Base-by-base conservation (phyloP, 1,140 invertebrate species). In the Agrilus planipennis region DNA sequence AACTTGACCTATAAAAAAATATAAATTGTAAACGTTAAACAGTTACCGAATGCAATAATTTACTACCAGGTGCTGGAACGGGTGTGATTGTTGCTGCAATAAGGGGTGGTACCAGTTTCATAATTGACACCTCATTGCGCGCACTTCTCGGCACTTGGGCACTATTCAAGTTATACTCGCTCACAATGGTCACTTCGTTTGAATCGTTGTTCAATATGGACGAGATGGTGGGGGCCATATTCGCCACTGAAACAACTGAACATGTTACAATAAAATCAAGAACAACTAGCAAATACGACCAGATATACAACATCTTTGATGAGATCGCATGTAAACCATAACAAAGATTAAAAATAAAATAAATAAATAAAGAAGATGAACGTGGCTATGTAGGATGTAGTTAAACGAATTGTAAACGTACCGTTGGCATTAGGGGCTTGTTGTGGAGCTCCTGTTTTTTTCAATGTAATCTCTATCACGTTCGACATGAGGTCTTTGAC, bases 401-500 rank as follows among this genome's bases (percentile, higher is more conserved):
- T n/a, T n/a, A n/a, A n/a, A n/a, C n/a, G n/a, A n/a, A n/a, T n/a
- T n/a, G n/a, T n/a, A n/a, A n/a, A n/a, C n/a, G n/a, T 47, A 7
- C 60, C 44, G n/a, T n/a, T n/a, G n/a, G n/a, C n/a, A n/a, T n/a
- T n/a, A 16, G 31, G 23, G 51, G 43, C 34, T 52, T 61, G 44
- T 53, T 68, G 65, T 35, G 62, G 65, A 11, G 65, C 65, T 6
- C 69, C 63, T 53, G 76, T 78, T 47, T 78, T 79, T 59, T 76
- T 75, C 2, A 84, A 54, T 38, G 76, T 76, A 59, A 75, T 73
- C 50, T 85, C 81, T 35, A 85, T 85, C 25, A 84, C 77, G 46
- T 77, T 77, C 25, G 77, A 61, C 64, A 86, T 76, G 14, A 86
- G 67, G 61, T 86, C 82, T 43, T 79, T 75, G 4, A 85, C 79